Evolutionary conservation across 2,797 vertebrate genomes (phyloP).

Genomic region (Lepidocolaptes lacrymiger): DNA sequence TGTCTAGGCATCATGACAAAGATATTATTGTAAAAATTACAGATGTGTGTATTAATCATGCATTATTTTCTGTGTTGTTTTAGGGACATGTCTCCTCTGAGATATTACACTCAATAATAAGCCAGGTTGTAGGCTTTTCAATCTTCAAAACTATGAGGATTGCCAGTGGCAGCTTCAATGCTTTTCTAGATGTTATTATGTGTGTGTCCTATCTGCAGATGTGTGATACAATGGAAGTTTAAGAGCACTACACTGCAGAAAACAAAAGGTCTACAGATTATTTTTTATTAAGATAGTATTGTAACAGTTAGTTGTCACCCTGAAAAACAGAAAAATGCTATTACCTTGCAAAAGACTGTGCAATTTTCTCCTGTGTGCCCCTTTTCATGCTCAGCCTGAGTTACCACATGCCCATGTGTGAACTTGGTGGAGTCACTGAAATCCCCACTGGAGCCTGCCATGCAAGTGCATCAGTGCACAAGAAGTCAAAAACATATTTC

Average conservation of each 20-base stretch:
- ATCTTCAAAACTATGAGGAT: background rate
- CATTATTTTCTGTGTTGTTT: background rate
- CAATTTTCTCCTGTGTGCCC: background rate
- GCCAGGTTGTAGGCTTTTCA: background rate
- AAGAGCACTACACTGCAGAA: background rate
- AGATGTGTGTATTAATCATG: background rate
- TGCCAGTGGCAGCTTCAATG: background rate
- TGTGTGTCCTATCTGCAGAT: accelerated
- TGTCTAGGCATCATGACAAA: background rate
- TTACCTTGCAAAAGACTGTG: background rate
- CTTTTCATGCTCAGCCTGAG: background rate
- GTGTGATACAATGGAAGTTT: background rate
- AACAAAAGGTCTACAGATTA: background rate
- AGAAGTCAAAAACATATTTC: background rate
- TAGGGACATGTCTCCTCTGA: background rate
- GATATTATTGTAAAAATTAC: background rate
- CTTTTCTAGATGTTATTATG: background rate
- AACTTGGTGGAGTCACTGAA: background rate
- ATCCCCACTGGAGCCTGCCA: background rate
- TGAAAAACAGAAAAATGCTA: background rate
- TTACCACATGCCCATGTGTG: background rate
- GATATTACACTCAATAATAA: background rate
- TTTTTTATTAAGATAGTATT: background rate
- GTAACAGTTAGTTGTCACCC: background rate
- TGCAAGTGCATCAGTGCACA: background rate